Base-by-base conservation (phyloP, 2,797 vertebrate genomes). In the Harpagifer antarcticus region DNA sequence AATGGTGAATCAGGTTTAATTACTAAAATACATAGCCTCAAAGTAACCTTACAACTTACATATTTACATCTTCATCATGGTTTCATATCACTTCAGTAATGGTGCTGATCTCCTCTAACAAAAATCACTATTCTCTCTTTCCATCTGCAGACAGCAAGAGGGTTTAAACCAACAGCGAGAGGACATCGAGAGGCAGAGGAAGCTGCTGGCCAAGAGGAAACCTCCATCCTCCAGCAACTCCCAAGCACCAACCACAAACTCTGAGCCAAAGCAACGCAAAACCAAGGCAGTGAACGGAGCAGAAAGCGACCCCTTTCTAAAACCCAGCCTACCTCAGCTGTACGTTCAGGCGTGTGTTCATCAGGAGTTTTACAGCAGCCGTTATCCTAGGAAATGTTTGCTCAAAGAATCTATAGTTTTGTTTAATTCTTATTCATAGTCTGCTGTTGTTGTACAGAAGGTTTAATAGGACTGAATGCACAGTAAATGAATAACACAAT, bases 251-350 rank as follows among this genome's bases (percentile, higher is more conserved):
- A 96, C 96, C 89, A 94, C 96, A 88, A 99, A 97, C 95, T 97
- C 96, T 53, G 98, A 99, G 96, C 97, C 96, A 94, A 99, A 99
- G 95, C 98, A 98, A 94, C 96, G 98, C 87, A 99, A 99, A 96
- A 97, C 96, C 93, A 99, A 99, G 95, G 97, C 97, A 63, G 96
- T 99, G 89, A 99, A 99, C 75, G 98, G 98, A 91, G 96, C 98
- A 62, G 98, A 99, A 92, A 98, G 94, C 12, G 98, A 99, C 94
- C 97, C 97, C 75, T 99, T 99, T 94, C 90, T 99, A 93, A 98
- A 98, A 95, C 98, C 98, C 88, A 99, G 96, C 95, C 96, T 99
- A 92, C 98, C 98, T 92, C 98, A 99, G 94, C 94, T 99, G 98
- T 99, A 95, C 94, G 95, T 93, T 11, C 54, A 62, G 33, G 12